Evolutionary conservation across 2,888 invertebrate species (phyloP).

Genomic region (Orthonychiurus folsomi): DNA sequence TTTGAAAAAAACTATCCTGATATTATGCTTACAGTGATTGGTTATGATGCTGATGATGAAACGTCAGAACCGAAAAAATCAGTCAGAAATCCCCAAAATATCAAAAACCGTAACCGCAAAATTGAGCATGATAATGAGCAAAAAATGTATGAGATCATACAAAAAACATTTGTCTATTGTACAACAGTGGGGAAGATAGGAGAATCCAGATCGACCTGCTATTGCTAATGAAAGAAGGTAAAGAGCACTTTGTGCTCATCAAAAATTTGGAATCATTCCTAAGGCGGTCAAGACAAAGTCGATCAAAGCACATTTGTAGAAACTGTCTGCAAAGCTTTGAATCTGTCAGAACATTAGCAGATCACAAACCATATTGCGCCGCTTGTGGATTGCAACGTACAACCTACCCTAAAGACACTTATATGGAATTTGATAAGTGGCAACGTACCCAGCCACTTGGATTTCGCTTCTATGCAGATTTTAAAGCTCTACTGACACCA

Average conservation of each 20-base stretch:
- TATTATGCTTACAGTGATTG: neutral
- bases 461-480: constrained; percentile 8
- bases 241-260: neutral
- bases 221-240: constrained; percentile 1
- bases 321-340: constrained; percentile 6
- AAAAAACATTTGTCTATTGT: neutral
- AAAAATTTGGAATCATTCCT: neutral
- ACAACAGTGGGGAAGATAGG: neutral
- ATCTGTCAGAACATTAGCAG: neutral
- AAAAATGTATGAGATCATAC: neutral
- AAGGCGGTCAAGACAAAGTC: neutral
- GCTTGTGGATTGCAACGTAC: constrained; percentile 4
- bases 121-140: neutral
- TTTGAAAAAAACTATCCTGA: neutral
- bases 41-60: neutral
- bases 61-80: no score
- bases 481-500: neutral
- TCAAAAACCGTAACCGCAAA: neutral
- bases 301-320: constrained; percentile 2
- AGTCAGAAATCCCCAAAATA: no score
- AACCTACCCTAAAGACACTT: neutral
- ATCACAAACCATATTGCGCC: constrained; percentile 9
- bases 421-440: constrained; percentile 1
- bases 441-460: neutral
- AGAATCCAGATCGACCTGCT: neutral